Percentiles rank a stretch among this genome's conserved stretches.
These are phyloP conservation scores for Thymelicus acteon DNA, from an alignment of 2,888 invertebrate genomes.

Conservation along the genomic window DNA sequence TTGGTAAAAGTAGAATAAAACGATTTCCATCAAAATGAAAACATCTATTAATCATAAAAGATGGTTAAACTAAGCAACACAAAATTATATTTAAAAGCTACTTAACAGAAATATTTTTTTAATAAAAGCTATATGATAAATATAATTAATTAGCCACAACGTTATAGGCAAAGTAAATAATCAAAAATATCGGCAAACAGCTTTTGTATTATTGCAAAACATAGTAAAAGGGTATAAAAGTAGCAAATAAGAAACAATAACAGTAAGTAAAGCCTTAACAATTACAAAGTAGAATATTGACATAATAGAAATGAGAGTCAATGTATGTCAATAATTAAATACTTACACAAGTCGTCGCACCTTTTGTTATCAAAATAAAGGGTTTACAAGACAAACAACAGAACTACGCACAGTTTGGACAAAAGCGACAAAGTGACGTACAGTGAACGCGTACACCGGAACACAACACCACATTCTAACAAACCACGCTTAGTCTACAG, in stretches of 20 bases:
- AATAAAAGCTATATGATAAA: not conserved
- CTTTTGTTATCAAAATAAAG: constrained; percentile 23
- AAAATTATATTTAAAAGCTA: constrained; percentile 8
- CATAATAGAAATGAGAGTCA: constrained; percentile 41
- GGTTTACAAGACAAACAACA: constrained; percentile 19
- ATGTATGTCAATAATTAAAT: constrained; percentile 18
- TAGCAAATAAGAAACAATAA: constrained; percentile 11
- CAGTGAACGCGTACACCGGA: constrained; percentile 25
- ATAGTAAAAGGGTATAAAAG: constrained; percentile 1
- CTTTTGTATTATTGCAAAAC: not conserved
- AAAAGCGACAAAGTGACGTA: constrained; percentile 66
- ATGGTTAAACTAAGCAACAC: not conserved
- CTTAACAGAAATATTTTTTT: not conserved
- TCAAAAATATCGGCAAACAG: not conserved
- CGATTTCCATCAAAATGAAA: not conserved
- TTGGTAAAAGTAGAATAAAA: constrained; percentile 6
- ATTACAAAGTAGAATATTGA: constrained; percentile 39
- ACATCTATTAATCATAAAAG: not conserved
- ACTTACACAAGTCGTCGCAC: constrained; percentile 26
- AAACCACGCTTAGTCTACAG: constrained; percentile 59
- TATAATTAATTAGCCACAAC: too few species aligned
- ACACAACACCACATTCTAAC: constrained; percentile 59
- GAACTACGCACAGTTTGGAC: constrained; percentile 58
- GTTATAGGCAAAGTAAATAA: not conserved
- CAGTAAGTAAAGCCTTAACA: not conserved